Evolutionary conservation across 2,113 vertebrate species (phyloP), one percentile per base, ranked within the genome.

Genomic region (Erinaceus europaeus): DNA sequence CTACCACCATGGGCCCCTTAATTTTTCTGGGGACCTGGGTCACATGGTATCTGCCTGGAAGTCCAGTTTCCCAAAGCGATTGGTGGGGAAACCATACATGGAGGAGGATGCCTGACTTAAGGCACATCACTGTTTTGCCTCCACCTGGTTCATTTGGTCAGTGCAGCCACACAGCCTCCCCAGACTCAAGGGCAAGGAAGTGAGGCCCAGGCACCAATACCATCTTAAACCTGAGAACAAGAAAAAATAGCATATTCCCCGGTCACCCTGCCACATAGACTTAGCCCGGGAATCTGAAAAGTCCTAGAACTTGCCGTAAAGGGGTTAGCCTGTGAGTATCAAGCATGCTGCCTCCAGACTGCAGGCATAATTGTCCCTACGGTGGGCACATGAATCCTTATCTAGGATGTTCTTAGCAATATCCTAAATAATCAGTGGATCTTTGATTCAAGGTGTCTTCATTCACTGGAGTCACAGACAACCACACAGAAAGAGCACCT

Each of bases 291-390:
- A 67, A 7, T 23, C 52, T 55, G 1, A 36, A 44, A 38, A 71
- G 36, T 42, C 38, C 18, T 3, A 1, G 2, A 69, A 17, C 46
- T 78, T 0, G 0, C 27, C 2, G 9, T 14, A 27, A 74, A 14
- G 25, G 6, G 2, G 2, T 25, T 6, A 64, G 20, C 21, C n/a
- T 29, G 11, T n/a, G 10, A 72, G n/a, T 2, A 6, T 27, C 40
- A 75, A 34, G 1, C 5, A 3, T 2, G 7, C 0, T 7, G 34
- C 6, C 4, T 23, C 10, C 23, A n/a, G 6, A 34, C 13, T 36
- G 5, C 0, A 27, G 46, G 21, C 0, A 9, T 29, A 32, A 9
- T 0, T 10, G 0, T 38, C 27, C 10, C 9, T 0, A 4, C 10
- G 1, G 25, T 20, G 50, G 29, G 9, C 59, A 21, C 21, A 20